Evolutionary conservation across 53 echinoderm and acorn worm genomes (phyloP), one percentile per base, ranked within the genome.

Genomic region (Patiria pectinifera): DNA sequence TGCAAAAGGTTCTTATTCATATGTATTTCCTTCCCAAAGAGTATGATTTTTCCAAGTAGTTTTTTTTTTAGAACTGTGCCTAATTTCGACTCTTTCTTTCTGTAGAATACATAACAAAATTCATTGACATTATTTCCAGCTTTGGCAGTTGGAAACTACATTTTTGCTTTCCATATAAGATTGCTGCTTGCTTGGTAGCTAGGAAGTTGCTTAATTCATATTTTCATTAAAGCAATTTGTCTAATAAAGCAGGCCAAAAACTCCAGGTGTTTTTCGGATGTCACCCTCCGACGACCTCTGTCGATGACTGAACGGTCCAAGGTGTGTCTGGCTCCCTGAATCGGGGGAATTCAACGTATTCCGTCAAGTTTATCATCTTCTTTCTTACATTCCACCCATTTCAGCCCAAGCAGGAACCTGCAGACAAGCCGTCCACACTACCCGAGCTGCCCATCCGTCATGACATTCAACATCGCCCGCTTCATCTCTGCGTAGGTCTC

Each of bases 401-500:
- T 13, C 48, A 90, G 90, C 80, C 69, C 4, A 69, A 90, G 90
- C 48, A 77, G 82, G 70, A 81, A 11, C 24, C 80, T 19, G 62
- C 77, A 59, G 77, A 80, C 14, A 59, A 90, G 66, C 80, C 26
- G 45, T 22, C 80, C 49, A 45, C 66, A 23, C 22, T 49, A 46
- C 48, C 53, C 5, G 62, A 59, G 48, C 81, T 80, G 18, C 69
- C 90, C 22, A 80, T 81, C 69, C 81, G 9, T 81, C 81, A 80
- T 63, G 69, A 80, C 90, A 90, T 60, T 46, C 80, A 90, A 70
- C 90, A 90, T 81, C 90, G 90, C 80, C 90, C 90, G 4, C 90
- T 90, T 21, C 90, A 90, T 49, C 90, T 90, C 90, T 90, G 90
- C 82, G 90, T 90, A 90, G 63, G 90, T 90, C 46, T 78, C 49